phyloP scores from a whole-genome alignment of 2,113 vertebrate genomes.

The Plotosus lineatus region DNA sequence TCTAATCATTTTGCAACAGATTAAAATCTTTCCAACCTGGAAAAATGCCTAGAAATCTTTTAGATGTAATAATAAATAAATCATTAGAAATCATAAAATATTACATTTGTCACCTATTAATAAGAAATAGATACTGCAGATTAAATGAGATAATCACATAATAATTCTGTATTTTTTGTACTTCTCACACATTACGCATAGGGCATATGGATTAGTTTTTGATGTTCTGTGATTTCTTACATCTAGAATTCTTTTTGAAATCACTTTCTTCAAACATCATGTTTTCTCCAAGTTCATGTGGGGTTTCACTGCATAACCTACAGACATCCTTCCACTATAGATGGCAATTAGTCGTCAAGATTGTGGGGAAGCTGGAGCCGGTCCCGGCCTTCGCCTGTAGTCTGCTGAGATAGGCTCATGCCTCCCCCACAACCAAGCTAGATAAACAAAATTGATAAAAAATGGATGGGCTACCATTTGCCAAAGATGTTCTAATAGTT shows the following conservation, averaged over 20 bases:
- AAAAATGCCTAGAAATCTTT: neutral
- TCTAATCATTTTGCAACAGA: too few relatives aligned
- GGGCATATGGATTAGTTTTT: neutral
- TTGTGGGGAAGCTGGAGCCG: too few relatives aligned
- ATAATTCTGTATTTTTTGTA: neutral
- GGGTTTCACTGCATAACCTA: neutral
- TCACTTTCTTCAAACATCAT: neutral
- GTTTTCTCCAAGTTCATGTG: neutral
- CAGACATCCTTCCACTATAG: too few relatives aligned
- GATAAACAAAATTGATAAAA: too few relatives aligned
- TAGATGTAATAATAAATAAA: neutral
- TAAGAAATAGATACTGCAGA: neutral
- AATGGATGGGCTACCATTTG: too few relatives aligned
- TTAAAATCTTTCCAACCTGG: too few relatives aligned
- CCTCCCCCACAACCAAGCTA: too few relatives aligned
- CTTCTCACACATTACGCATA: neutral
- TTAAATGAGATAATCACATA: neutral
- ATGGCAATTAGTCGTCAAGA: too few relatives aligned
- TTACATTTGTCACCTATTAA: neutral
- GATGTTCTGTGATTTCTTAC: neutral
- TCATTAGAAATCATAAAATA: neutral
- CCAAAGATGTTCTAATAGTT: too few relatives aligned
- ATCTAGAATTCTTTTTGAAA: neutral
- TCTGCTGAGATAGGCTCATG: too few relatives aligned
- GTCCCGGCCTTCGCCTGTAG: too few relatives aligned